Evolutionary conservation across 2,113 vertebrate species (phyloP).

Genomic region (Dromaius novaehollandiae): DNA sequence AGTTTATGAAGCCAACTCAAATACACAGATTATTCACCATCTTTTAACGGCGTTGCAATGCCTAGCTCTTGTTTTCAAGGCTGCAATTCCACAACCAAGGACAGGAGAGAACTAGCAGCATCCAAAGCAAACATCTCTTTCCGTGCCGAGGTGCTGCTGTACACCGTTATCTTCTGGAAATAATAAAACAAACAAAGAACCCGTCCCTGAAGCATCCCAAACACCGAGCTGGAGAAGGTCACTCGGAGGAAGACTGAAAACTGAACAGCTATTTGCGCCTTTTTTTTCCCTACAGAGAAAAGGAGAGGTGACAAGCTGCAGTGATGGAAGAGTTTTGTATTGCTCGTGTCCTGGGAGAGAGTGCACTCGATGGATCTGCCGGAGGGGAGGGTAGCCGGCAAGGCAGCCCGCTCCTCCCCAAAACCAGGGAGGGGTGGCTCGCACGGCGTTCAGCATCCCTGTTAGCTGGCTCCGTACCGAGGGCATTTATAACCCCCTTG

Average conservation of each 20-base stretch:
- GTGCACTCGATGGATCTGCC: rapidly evolving
- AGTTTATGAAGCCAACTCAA: background rate
- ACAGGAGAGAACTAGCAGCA: background rate
- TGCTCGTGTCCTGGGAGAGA: background rate
- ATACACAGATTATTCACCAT: background rate
- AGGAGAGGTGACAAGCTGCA: background rate
- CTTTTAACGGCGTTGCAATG: rapidly evolving
- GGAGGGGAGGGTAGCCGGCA: background rate
- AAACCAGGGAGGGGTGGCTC: background rate
- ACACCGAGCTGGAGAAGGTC: background rate
- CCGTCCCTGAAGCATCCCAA: background rate
- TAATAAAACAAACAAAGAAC: background rate
- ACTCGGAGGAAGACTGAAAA: background rate
- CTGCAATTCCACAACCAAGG: background rate
- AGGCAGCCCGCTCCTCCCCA: background rate
- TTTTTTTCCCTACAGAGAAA: background rate
- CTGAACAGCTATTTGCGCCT: background rate
- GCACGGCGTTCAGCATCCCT: background rate
- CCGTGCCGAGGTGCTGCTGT: background rate
- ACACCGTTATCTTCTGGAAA: background rate
- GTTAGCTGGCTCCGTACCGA: background rate
- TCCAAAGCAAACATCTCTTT: background rate
- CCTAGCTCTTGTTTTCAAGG: background rate
- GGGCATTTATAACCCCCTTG: conserved; percentile 21
- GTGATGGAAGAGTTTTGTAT: background rate